These are phyloP conservation scores for Oscheius onirici DNA, from an alignment of 2,888 invertebrate genomes.

Conservation along the genomic window DNA sequence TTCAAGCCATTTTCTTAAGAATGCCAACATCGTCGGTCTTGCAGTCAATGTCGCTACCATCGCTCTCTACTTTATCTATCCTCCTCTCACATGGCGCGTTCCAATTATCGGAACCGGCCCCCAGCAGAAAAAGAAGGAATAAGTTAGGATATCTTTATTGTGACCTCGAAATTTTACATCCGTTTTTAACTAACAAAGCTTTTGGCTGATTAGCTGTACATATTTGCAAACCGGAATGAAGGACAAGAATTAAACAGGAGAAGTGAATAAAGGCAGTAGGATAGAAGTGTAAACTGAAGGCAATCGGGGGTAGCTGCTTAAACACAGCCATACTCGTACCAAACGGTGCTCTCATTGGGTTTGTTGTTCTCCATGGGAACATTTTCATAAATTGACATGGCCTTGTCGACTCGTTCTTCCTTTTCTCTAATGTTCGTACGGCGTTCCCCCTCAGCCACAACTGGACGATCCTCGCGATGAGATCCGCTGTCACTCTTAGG, in stretches of 20 bases:
- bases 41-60: conserved; percentile 62
- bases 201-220: conserved; percentile 12
- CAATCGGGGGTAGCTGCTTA: conserved; percentile 31
- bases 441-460: conserved; percentile 55
- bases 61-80: conserved; percentile 65
- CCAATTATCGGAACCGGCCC: conserved; percentile 66
- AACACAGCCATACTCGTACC: conserved; percentile 62
- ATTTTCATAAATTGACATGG: conserved; percentile 59
- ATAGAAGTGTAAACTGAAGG: conserved; percentile 2
- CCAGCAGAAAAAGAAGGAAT: conserved; percentile 45
- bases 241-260: conserved; percentile 15
- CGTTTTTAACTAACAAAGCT: conserved; percentile 29
- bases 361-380: conserved; percentile 34
- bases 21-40: conserved; percentile 66
- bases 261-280: conserved; percentile 18
- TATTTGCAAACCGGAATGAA: conserved; percentile 25
- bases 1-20: conserved; percentile 40
- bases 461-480: conserved; percentile 32
- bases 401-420: conserved; percentile 56
- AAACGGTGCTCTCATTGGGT: conserved; percentile 53
- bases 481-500: conserved; percentile 33
- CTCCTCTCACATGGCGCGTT: conserved; percentile 69
- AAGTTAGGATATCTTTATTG: conserved; percentile 19
- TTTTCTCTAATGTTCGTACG: conserved; percentile 48
- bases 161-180: conserved; percentile 24